Evolutionary conservation across 2,113 vertebrate species (phyloP).

Genomic region (Ctenodactylus gundi): DNA sequence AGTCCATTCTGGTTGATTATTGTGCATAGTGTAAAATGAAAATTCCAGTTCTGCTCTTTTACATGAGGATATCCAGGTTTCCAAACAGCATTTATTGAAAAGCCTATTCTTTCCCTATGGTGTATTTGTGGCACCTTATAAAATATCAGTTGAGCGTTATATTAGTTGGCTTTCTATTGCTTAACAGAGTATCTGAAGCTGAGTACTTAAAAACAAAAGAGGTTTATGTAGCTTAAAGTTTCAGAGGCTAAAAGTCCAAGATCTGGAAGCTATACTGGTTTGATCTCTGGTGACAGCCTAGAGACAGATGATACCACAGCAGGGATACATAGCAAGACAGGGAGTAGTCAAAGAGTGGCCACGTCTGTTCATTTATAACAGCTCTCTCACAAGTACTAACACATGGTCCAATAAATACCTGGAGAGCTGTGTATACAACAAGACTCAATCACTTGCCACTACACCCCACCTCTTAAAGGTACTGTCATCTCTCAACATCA

Average conservation of each 20-base stretch:
- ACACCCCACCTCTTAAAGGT: background rate
- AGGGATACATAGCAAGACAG: background rate
- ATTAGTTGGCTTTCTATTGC: background rate
- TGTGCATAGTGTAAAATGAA: background rate
- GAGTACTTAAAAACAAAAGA: background rate
- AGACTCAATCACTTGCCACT: background rate
- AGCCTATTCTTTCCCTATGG: background rate
- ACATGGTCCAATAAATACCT: background rate
- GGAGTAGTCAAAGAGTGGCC: background rate
- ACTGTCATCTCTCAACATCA: background rate
- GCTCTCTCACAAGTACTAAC: background rate
- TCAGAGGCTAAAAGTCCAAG: background rate
- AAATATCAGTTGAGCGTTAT: background rate
- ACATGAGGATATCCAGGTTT: background rate
- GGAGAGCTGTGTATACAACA: background rate
- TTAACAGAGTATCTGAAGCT: background rate
- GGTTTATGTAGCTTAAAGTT: background rate
- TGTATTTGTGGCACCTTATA: background rate
- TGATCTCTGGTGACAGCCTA: background rate
- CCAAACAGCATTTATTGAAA: background rate
- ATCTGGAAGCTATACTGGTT: background rate
- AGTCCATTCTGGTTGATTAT: background rate
- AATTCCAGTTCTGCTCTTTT: background rate
- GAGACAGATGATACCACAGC: background rate
- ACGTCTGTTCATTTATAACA: background rate